Percentiles rank a stretch among this genome's conserved stretches.
Conservation (phyloP, 2,113 vertebrate genomes). For the Heterotilapia buettikoferi region DNA sequence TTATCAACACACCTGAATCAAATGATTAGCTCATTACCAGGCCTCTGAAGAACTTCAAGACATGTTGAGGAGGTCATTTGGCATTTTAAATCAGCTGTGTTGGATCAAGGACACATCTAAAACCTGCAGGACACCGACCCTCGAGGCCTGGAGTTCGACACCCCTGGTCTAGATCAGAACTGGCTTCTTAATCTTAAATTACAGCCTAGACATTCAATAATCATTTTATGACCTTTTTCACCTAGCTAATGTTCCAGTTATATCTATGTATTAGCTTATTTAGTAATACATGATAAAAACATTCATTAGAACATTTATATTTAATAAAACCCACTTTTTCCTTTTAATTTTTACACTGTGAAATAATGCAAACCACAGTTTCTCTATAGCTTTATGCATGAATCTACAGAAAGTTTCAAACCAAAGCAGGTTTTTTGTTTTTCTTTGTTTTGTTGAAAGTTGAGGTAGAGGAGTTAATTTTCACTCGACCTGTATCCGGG, state of each 20-base stretch:
- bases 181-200: not conserved
- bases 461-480: accelerated
- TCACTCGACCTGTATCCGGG: not conserved
- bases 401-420: not conserved
- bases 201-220: not conserved
- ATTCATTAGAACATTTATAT: not conserved
- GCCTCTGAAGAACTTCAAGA: not conserved
- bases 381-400: accelerated
- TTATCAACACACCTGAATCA: not conserved
- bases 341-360: not conserved
- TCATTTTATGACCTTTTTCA: accelerated
- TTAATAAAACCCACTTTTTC: not conserved
- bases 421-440: not conserved
- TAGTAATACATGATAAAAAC: not conserved
- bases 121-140: not conserved
- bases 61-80: not conserved
- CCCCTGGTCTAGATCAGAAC: not conserved
- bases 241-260: accelerated
- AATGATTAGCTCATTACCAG: accelerated
- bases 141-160: not conserved
- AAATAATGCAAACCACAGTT: not conserved
- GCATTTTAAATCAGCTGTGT: not conserved
- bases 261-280: not conserved
- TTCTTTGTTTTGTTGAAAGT: accelerated
- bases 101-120: not conserved